Base-by-base conservation (phyloP, 2,888 invertebrate genomes). In the Standfussiana lucernea region DNA sequence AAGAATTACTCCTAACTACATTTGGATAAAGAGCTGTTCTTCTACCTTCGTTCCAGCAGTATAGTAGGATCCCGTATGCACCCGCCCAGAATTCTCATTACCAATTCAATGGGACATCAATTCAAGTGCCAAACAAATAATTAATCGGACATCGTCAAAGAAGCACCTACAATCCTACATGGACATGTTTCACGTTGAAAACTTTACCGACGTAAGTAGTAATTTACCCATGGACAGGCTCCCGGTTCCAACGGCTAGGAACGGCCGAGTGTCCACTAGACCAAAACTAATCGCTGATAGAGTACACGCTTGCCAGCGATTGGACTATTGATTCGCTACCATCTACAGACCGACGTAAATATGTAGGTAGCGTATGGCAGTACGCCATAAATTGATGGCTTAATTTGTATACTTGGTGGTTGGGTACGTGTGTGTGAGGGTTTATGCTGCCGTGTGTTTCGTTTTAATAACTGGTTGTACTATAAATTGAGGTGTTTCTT, bases 281-380 rank as follows among this genome's bases (percentile, higher is more conserved):
- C 95, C 96, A 95, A 94, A 93, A 94, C 95, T 96, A 96, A 96
- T 96, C 95, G 95, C 93, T 96, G 96, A 96, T 96, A 95, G 96
- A 96, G 95, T 93, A 93, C 94, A 93, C 91, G 94, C 93, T 94
- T 94, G 95, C 94, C 93, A 94, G 93, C 94, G 94, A 94, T 94
- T 93, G 92, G 94, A 94, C 94, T 95, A 95, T 96, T 94, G 95
- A 95, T 95, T 95, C 91, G 86, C 91, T 91, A 91, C 91, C 90
- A 87, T 88, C 86, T 88, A 90, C 88, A 87, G 86, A 68, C 76
- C 61, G 88, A 85, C 82, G 83, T 83, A 84, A 88, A 88, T 82
- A 88, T 72, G 81, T 83, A 83, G 73, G 73, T 77, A 82, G 68
- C 69, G 72, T 82, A 85, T 83, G 82, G 83, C 83, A 79, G 56